Conservation (phyloP, 2,888 invertebrate species). For the Amphipyra tragopoginis region DNA sequence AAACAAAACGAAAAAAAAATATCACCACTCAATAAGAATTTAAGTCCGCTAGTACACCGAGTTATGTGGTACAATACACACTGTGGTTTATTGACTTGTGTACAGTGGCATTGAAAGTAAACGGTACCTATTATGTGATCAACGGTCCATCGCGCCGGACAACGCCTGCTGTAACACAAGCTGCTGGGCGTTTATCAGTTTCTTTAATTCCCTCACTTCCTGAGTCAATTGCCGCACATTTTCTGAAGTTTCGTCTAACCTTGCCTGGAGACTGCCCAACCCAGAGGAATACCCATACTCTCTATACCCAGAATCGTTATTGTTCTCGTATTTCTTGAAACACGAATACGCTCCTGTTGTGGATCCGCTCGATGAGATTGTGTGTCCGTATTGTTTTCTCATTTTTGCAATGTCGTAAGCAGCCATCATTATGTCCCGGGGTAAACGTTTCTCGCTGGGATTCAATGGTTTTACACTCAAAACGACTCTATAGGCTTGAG, state of each 20-base stretch:
- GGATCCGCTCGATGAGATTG: constrained; percentile 92
- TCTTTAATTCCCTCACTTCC: constrained; percentile 92
- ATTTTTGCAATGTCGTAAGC: constrained; percentile 95
- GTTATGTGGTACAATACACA: constrained; percentile 68
- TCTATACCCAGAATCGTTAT: constrained; percentile 86
- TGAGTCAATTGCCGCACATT: constrained; percentile 91
- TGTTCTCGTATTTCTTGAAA: constrained; percentile 92
- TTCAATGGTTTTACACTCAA: constrained; percentile 95
- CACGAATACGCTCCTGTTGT: constrained; percentile 91
- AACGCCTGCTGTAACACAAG: constrained; percentile 86
- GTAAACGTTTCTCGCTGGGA: constrained; percentile 94
- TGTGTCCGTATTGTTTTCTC: constrained; percentile 92
- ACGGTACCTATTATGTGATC: constrained; percentile 85
- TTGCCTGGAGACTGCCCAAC: constrained; percentile 90
- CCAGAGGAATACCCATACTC: constrained; percentile 89
- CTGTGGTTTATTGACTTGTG: constrained; percentile 86
- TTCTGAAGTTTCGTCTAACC: constrained; percentile 92
- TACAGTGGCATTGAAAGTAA: constrained; percentile 88
- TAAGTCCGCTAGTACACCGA: constrained; percentile 78
- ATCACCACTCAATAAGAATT: constrained; percentile 74
- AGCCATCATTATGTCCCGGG: constrained; percentile 94
- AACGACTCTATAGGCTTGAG: constrained; percentile 95
- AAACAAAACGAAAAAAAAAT: constrained; percentile 65
- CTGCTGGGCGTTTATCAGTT: constrained; percentile 87
- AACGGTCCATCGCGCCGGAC: constrained; percentile 83